phyloP scores from a whole-genome alignment of 1,140 invertebrate genomes.

The Drosophila nebulosa region DNA sequence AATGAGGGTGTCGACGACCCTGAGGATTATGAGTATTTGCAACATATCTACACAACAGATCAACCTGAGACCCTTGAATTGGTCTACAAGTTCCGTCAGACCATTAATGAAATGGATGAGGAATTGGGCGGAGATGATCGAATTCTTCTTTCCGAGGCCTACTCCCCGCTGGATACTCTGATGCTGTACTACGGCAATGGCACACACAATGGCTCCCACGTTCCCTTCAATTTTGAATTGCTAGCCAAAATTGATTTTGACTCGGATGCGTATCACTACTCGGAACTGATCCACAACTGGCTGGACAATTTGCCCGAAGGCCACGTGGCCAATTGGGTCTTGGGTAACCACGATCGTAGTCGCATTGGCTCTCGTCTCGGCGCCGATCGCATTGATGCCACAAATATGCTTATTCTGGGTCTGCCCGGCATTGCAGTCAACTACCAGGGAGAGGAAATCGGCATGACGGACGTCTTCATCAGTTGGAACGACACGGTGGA shows the following conservation, averaged over 20 bases:
- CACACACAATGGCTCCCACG: constrained; percentile 82
- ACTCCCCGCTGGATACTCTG: constrained; percentile 83
- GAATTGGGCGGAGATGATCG: constrained; percentile 80
- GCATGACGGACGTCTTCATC: constrained; percentile 86
- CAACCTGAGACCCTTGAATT: constrained; percentile 83
- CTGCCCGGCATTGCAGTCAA: constrained; percentile 88
- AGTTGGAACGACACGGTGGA: constrained; percentile 82
- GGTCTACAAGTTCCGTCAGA: constrained; percentile 83
- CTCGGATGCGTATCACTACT: constrained; percentile 83
- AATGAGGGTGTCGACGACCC: constrained; percentile 65
- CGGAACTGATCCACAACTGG: constrained; percentile 83
- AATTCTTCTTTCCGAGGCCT: constrained; percentile 89
- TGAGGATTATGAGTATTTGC: constrained; percentile 83
- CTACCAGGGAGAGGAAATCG: constrained; percentile 91
- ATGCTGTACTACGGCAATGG: constrained; percentile 85
- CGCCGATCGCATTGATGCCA: constrained; percentile 84
- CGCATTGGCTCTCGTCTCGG: constrained; percentile 85
- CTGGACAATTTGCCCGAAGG: constrained; percentile 83
- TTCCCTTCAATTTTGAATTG: constrained; percentile 87
- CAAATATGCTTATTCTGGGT: constrained; percentile 86
- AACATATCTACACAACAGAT: constrained; percentile 85
- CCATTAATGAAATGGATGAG: constrained; percentile 82
- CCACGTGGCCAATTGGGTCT: constrained; percentile 84
- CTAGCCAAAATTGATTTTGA: constrained; percentile 82
- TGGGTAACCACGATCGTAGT: constrained; percentile 86